Evolutionary conservation across 92 coral and sea anemone genomes (phyloP).

Genomic region (Plumapathes pennacea): DNA sequence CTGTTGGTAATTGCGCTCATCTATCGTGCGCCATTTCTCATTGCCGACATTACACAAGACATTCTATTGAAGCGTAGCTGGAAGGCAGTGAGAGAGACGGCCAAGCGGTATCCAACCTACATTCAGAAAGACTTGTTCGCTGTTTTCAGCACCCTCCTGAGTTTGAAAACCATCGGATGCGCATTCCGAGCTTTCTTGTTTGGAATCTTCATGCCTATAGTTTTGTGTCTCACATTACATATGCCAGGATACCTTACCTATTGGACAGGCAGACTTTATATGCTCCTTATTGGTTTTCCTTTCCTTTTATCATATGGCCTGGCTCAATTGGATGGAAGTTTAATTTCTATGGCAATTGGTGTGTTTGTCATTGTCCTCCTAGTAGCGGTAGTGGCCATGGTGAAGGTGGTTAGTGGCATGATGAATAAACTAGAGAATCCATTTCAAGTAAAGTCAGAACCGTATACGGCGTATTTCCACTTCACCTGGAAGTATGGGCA

Average conservation of each 20-base stretch:
- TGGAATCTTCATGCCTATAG: conserved; percentile 96
- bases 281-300: conserved; percentile 75
- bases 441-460: conserved; percentile 64
- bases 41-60: conserved; percentile 84
- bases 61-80: conserved; percentile 83
- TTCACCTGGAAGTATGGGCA: conserved; percentile 92
- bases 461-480: conserved; percentile 87
- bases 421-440: conserved; percentile 35
- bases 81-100: conserved; percentile 92
- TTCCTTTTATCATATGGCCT: conserved; percentile 71
- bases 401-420: conserved; percentile 54
- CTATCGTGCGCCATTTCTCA: conserved; percentile 91
- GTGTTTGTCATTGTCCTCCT: conserved; percentile 59
- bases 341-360: conserved; percentile 57
- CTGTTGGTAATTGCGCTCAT: conserved; percentile 66
- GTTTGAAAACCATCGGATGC: conserved; percentile 89
- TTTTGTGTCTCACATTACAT: conserved; percentile 66
- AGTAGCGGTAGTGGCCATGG: conserved; percentile 63
- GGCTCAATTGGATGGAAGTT: conserved; percentile 34
- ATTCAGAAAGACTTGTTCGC: conserved; percentile 60
- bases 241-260: conserved; percentile 52
- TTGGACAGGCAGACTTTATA: conserved; percentile 57
- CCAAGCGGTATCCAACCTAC: conserved; percentile 77
- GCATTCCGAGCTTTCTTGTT: conserved; percentile 77
- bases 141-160: conserved; percentile 46